These are phyloP conservation scores for Donacobius atricapilla DNA, from an alignment of 2,113 vertebrate genomes.

Conservation along the genomic window DNA sequence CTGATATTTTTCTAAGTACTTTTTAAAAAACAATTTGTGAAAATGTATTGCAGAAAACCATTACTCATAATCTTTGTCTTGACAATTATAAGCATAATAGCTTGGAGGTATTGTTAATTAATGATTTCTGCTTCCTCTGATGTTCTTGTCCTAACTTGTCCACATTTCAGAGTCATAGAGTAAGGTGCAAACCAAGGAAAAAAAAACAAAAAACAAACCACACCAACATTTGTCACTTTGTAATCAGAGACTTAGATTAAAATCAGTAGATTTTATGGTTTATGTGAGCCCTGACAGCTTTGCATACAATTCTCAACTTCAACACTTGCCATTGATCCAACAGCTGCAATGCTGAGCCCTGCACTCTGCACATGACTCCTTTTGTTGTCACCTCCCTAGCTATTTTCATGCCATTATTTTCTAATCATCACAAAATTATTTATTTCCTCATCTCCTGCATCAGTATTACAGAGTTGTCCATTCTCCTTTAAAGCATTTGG, in stretches of 20 bases:
- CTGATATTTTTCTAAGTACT: background rate
- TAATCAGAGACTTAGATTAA: background rate
- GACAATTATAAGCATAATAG: conserved; percentile 33
- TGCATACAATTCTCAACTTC: background rate
- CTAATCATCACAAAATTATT: conserved; percentile 17
- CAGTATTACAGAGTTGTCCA: background rate
- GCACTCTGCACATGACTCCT: background rate
- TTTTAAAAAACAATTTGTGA: background rate
- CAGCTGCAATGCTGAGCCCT: background rate
- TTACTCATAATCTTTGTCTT: conserved; percentile 47
- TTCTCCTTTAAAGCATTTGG: background rate
- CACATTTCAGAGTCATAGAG: background rate
- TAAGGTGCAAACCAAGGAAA: background rate
- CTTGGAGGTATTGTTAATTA: conserved; percentile 58
- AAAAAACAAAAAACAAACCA: too few relatives aligned
- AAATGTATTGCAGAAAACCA: conserved; percentile 40
- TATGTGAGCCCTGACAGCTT: background rate
- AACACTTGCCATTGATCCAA: background rate
- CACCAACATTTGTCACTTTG: conserved; percentile 24
- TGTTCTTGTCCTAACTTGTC: conserved; percentile 53
- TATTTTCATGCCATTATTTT: conserved; percentile 17
- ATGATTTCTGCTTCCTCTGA: conserved; percentile 51
- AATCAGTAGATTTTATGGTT: background rate
- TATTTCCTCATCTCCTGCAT: background rate
- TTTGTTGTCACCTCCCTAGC: background rate